Percentiles rank a stretch among this genome's conserved stretches.
phyloP scores from a whole-genome alignment of 2,113 vertebrate species.

The Arizona elegans region DNA sequence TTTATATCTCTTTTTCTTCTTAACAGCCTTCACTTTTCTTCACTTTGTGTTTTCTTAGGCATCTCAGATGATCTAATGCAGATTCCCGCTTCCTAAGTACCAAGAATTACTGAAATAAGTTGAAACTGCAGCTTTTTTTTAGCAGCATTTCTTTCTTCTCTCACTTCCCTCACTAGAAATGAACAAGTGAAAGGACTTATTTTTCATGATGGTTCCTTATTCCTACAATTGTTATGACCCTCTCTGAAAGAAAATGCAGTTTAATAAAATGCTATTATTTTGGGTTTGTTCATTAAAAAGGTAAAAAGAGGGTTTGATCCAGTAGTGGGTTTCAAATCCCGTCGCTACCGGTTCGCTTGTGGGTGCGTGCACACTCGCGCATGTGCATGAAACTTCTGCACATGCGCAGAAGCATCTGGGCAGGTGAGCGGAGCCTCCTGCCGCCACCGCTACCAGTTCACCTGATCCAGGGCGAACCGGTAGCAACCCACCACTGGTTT shows the following conservation, averaged over 20 bases:
- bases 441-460: too few species aligned
- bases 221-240: background rate
- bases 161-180: background rate
- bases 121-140: background rate
- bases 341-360: too few species aligned
- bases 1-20: background rate
- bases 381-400: too few species aligned
- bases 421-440: too few species aligned
- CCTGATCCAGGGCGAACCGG: too few species aligned
- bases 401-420: too few species aligned
- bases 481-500: too few species aligned
- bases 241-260: conserved; percentile 7
- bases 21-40: background rate
- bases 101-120: background rate
- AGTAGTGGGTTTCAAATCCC: too few species aligned
- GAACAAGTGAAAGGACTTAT: background rate
- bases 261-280: background rate
- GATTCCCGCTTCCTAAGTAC: background rate
- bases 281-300: background rate
- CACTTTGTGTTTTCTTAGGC: background rate
- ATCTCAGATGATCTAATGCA: background rate
- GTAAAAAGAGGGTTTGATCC: background rate
- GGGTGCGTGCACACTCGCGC: too few species aligned
- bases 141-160: background rate
- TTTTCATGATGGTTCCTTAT: background rate